Evolutionary conservation across 1,140 invertebrate genomes (phyloP), one percentile per base, ranked within the genome.

Genomic region (Caenorhabditis tropicalis): DNA sequence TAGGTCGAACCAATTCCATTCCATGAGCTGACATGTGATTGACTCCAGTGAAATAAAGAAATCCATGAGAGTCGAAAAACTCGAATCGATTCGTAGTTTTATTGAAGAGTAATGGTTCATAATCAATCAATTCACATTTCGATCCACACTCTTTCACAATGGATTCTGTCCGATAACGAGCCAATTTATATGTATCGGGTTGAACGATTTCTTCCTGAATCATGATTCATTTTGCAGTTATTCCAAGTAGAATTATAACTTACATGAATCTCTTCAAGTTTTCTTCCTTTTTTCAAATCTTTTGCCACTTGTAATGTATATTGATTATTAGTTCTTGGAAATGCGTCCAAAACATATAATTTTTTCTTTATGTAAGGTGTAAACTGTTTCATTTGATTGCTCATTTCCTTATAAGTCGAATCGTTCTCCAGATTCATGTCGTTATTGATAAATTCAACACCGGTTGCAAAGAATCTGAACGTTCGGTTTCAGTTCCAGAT

Each of bases 101-200:
- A 36, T 65, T 65, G 31, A 65, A 65, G 15, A 65, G 29, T 15
- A 65, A 36, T 4, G 58, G 58, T 65, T 65, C 58, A 21, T 65
- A 65, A 65, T 65, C 58, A 65, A 65, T 65, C 58, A 65, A 19
- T 36, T 65, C 58, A 36, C 58, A 65, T 19, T 65, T 65, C 7
- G 58, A 65, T 65, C 58, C 58, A 65, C 58, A 65, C 19, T 65
- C 31, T 15, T 65, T 65, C 29, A 65, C 58, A 36, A 65, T 65
- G 0, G 58, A 33, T 36, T 65, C 58, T 27, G 58, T 65, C 24
- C 58, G 58, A 5, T 16, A 36, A 19, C 58, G 58, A 16, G 58
- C 58, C 31, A 65, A n/a, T 36, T 65, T 65, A 33, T 65, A 65
- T 3, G 58, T 65, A 16, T 65, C 58, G 3, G 21, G 15, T 36